Base-by-base conservation (phyloP, 2,797 vertebrate species). In the Cossypha heuglini region DNA sequence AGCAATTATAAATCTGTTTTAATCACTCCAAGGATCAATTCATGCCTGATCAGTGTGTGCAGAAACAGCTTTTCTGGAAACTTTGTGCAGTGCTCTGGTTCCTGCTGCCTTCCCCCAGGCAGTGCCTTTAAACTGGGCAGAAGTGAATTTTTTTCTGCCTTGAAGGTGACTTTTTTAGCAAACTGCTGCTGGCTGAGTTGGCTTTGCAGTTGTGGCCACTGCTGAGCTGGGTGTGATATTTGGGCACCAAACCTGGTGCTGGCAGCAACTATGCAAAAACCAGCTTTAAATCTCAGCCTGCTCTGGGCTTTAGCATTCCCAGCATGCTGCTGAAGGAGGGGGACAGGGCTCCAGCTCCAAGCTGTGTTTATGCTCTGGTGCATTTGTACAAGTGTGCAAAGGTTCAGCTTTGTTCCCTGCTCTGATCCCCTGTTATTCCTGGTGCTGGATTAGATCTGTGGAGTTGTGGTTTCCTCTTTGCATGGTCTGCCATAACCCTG, bases 181-280 rank as follows among this genome's bases (percentile, higher is more conserved):
- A 40, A 29, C 84, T 64, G 33, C 61, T 89, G 57, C 48, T 71
- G 21, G 25, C 5, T 5, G 54, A 14, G 26, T 35, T 80, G 74
- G 52, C 61, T 80, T 43, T 63, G 72, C 51, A 51, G n/a, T 67
- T 63, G 61, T 63, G 49, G 75, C 51, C 37, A 12, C 45, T 64
- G 57, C 73, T 64, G 81, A 42, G 74, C 71, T 75, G 76, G 43
- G 33, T 77, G 88, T 3, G 10, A 88, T 4, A 3, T 59, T 61
- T 82, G 72, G 31, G 81, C 37, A 40, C 43, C 0, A 6, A 66
- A 49, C 6, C 1, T 0, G 0, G 15, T 33, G 29, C 79, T 9
- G 8, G 35, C 67, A 62, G 48, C 28, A 37, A 4, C 28, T 17
- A 13, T n/a, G 43, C 58, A 40, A 37, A 75, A 51, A 5, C 3